Base-by-base conservation (phyloP, 1,140 invertebrate genomes). In the Cherax quadricarinatus region DNA sequence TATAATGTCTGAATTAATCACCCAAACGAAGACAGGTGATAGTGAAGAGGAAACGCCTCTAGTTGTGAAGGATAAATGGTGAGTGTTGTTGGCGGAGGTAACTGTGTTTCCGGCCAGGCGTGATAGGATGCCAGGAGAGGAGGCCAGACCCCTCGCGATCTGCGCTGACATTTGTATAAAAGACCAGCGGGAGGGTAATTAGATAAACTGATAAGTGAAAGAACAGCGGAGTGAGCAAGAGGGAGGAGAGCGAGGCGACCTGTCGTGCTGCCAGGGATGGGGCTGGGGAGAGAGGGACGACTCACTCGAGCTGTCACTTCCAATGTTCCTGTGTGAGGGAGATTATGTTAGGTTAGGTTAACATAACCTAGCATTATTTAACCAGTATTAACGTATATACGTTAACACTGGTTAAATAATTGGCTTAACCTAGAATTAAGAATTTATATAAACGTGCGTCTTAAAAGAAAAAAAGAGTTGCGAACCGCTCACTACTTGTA, bases 131-230 rank as follows among this genome's bases (percentile, higher is more conserved):
- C 87, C 53, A 78, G 41, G 6, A 62, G n/a, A 41, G 87, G 57
- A 48, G 57, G 48, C 12, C n/a, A 70, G 88, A 83, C 88, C 87
- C 78, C 60, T 83, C 41, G 51, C 82, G 62, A 86, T 80, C 83
- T 62, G 83, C 30, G 89, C 86, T 91, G 89, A 91, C 89, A 91
- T 91, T 91, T 86, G 89, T 91, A 91, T 91, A 91, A 91, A 86
- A 85, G 89, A 91, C 49, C 89, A 91, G 89, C 89, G 51, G 89
- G 89, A 60, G 80, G 51, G 89, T 91, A 91, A 91, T 91, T 86
- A 91, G 82, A 86, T 91, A 80, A 91, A 91, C 89, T 91, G 89
- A 91, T 91, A 91, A 91, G 89, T 91, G 89, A 91, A 91, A 91
- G 83, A 91, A 91, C 89, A 91, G 18, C 89, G 66, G 81, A 75